A percentile compares a stretch with the other conserved stretches of the same genome.
Conservation (phyloP, 2,888 invertebrate species). For the Amblyjoppa proteus region DNA sequence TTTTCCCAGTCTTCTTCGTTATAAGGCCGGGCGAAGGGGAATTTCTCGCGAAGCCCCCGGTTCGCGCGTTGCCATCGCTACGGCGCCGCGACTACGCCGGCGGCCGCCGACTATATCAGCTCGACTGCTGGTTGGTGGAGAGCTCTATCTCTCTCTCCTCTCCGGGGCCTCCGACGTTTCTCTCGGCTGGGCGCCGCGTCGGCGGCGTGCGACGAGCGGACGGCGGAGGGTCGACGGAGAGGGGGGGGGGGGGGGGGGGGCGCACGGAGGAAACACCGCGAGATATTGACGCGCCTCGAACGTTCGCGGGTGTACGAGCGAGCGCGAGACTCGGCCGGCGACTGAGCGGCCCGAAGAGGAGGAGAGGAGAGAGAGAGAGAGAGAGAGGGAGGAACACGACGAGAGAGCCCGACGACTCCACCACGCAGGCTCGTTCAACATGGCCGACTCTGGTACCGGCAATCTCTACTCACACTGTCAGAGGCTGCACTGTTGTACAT, state of each 20-base stretch:
- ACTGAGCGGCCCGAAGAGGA: slow-evolving; percentile 37
- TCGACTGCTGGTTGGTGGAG: slow-evolving; percentile 82
- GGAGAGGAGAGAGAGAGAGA: slow-evolving; percentile 31
- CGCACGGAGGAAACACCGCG: slow-evolving; percentile 71
- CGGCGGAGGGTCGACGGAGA: too few relatives aligned
- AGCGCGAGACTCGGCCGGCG: slow-evolving; percentile 45
- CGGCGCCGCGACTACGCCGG: slow-evolving; percentile 63
- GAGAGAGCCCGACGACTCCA: slow-evolving; percentile 72
- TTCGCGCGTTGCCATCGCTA: slow-evolving; percentile 84
- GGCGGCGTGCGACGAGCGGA: slow-evolving; percentile 45
- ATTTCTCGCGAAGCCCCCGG: slow-evolving; percentile 62
- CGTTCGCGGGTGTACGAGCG: slow-evolving; percentile 67
- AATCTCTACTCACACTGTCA: slow-evolving; percentile 64
- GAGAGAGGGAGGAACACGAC: slow-evolving; percentile 45
- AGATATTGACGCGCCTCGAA: slow-evolving; percentile 80
- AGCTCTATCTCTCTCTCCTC: slow-evolving; percentile 42
- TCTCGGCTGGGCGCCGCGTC: slow-evolving; percentile 53
- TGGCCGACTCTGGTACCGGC: slow-evolving; percentile 78
- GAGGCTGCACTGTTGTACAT: slow-evolving; percentile 15
- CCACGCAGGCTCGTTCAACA: slow-evolving; percentile 82
- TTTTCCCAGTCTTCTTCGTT: slow-evolving; percentile 28
- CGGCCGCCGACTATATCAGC: slow-evolving; percentile 78
- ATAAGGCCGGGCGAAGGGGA: slow-evolving; percentile 59
- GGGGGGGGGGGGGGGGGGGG: slow-evolving; percentile 53
- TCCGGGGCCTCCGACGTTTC: slow-evolving; percentile 53